A percentile compares a stretch with the other conserved stretches of the same genome.
These are phyloP conservation scores for Acanthosepion esculentum DNA, from an alignment of 2,888 invertebrate genomes.

Conservation along the genomic window DNA sequence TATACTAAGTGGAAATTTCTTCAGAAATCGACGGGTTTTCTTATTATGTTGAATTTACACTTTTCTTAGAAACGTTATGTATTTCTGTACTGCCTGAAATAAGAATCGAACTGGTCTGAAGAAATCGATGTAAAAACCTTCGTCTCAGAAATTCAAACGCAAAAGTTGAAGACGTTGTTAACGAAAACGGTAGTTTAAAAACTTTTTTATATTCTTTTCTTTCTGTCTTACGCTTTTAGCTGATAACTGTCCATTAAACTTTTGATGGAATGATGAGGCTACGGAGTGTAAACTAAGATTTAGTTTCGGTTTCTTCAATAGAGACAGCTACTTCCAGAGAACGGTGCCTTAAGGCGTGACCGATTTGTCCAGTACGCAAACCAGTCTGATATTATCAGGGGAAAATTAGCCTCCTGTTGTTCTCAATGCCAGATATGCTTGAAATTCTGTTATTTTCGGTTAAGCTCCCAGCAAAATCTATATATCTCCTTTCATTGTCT, in stretches of 20 bases:
- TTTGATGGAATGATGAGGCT: background rate
- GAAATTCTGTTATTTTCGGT: background rate
- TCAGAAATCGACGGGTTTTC: too few species aligned
- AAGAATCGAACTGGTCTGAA: too few species aligned
- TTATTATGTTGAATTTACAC: too few species aligned
- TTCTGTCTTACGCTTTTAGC: background rate
- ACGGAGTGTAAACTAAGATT: background rate
- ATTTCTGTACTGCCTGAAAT: too few species aligned
- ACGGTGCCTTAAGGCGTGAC: background rate
- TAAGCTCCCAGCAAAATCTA: background rate
- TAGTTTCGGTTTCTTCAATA: background rate
- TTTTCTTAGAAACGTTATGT: too few species aligned
- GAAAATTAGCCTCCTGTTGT: background rate
- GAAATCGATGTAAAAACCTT: too few species aligned
- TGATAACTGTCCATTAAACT: background rate
- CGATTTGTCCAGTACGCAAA: background rate
- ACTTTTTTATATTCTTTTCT: background rate
- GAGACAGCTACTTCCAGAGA: background rate
- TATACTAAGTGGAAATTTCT: too few species aligned
- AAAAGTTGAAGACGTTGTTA: too few species aligned
- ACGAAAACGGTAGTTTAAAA: too few species aligned
- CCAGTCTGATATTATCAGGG: background rate
- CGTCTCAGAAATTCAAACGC: too few species aligned
- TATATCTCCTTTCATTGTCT: too few species aligned
- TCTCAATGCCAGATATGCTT: background rate